phyloP scores from a whole-genome alignment of 2,113 vertebrate species.

The Coryphaenoides rupestris region DNA sequence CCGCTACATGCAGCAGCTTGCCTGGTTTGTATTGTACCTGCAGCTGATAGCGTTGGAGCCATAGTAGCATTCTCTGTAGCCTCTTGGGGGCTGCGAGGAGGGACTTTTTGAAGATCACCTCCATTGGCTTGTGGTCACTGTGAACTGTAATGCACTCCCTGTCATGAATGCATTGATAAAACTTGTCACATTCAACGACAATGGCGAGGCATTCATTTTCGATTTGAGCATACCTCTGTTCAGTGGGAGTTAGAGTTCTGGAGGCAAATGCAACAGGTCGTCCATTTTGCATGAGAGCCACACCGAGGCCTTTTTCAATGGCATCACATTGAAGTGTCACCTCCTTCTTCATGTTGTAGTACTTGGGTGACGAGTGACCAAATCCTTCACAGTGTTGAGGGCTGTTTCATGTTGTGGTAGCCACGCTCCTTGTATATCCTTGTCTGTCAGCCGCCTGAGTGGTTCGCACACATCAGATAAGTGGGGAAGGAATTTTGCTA shows the following conservation, averaged over 20 bases:
- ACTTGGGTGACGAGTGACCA: too few species aligned
- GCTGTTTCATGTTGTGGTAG: neutral
- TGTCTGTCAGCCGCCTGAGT: neutral
- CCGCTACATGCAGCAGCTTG: conserved; percentile 12
- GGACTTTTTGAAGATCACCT: conserved; percentile 28
- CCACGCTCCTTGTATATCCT: neutral
- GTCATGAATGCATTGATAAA: conserved; percentile 27
- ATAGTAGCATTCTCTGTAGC: conserved; percentile 18
- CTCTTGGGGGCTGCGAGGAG: conserved; percentile 20
- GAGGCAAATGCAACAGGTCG: conserved; percentile 22
- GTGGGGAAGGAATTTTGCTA: too few species aligned
- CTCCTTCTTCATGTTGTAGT: too few species aligned
- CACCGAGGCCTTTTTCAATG: conserved; percentile 21
- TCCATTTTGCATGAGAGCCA: conserved; percentile 24
- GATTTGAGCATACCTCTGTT: conserved; percentile 33
- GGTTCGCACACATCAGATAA: too few species aligned
- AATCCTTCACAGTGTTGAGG: neutral
- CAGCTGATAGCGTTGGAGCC: conserved; percentile 15
- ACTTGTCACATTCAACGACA: conserved; percentile 16
- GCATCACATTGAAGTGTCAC: too few species aligned
- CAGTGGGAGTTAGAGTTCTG: conserved; percentile 20
- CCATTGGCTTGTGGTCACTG: conserved; percentile 47
- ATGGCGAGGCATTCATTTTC: too few species aligned
- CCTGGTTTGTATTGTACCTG: conserved; percentile 7
- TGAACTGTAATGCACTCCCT: conserved; percentile 40